Base-by-base conservation (phyloP, 2,888 invertebrate species). In the Drosophila antonietae region DNA sequence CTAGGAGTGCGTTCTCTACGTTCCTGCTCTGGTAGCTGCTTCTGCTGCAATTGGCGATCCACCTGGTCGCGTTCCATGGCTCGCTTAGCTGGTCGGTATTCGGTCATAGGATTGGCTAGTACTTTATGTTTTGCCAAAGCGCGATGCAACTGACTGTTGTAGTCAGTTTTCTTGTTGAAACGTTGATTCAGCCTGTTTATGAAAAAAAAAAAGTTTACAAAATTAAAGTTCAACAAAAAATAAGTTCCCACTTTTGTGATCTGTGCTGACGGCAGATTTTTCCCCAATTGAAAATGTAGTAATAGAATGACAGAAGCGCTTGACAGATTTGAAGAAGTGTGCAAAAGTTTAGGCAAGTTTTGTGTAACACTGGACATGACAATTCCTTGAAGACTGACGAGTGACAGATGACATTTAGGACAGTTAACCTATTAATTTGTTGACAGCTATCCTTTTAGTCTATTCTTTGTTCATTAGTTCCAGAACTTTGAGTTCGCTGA, bases 131-230 rank as follows among this genome's bases (percentile, higher is more conserved):
- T 55, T 2, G 71, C 69, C 20, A 82, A 0, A 1, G 28, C 8
- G 0, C 39, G 14, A 39, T 43, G 60, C 10, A 82, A 23, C 10
- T 51, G 58, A 5, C 31, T 37, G 9, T 44, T n/a, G 49, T 82
- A 83, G 14, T 75, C 56, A 0, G 6, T 51, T 20, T 68, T 74
- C 0, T 37, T 35, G 15, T 2, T n/a, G 3, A 53, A 20, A 0
- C 47, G 59, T 47, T 65, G 51, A 39, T 70, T 76, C 1, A 79
- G 53, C 79, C 79, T 68, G n/a, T 1, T 7, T 10, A 44, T 28
- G 15, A 28, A n/a, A 28, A 44, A 14, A 20, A 7, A 3, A 2
- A 37, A 5, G 0, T 14, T 37, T 5, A 14, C 5, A 14, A 37
- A 5, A 14, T 14, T 2, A 0, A 37, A 28, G 6, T 28, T 28